Evolutionary conservation across 2,888 invertebrate species (phyloP).

Genomic region (Dolichopus griseipennis): DNA sequence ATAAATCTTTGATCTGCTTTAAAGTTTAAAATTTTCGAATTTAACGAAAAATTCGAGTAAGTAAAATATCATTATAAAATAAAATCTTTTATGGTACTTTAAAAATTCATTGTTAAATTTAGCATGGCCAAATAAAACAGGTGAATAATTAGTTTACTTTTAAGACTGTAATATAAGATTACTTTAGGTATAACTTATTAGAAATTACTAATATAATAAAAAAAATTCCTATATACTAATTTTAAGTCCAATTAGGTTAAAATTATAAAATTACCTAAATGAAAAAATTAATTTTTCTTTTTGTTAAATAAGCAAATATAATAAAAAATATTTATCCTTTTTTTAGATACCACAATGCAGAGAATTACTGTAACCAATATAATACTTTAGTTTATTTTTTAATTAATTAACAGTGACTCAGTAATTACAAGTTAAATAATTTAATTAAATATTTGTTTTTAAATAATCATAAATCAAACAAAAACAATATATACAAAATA

Average conservation of each 20-base stretch:
- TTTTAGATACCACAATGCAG: too few relatives aligned
- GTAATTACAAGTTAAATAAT: too few relatives aligned
- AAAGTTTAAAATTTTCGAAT: too few relatives aligned
- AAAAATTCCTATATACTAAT: neutral
- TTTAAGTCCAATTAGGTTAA: neutral
- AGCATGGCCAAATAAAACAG: slow-evolving; percentile 34
- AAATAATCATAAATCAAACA: neutral
- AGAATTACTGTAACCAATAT: too few relatives aligned
- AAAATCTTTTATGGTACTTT: slow-evolving; percentile 16
- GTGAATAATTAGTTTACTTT: slow-evolving; percentile 20
- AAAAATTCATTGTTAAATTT: slow-evolving; percentile 27
- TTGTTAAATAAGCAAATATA: too few relatives aligned
- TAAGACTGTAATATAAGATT: neutral
- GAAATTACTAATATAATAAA: neutral
- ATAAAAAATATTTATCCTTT: neutral
- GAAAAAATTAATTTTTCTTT: too few relatives aligned
- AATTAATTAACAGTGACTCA: too few relatives aligned
- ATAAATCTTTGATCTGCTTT: neutral
- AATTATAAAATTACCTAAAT: too few relatives aligned
- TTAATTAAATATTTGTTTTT: neutral
- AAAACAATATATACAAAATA: neutral
- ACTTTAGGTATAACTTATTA: neutral
- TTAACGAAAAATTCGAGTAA: neutral
- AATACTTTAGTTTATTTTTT: too few relatives aligned
- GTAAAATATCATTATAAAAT: neutral